These are phyloP conservation scores for Adela reaumurella DNA, from an alignment of 2,888 invertebrate genomes.

Conservation along the genomic window DNA sequence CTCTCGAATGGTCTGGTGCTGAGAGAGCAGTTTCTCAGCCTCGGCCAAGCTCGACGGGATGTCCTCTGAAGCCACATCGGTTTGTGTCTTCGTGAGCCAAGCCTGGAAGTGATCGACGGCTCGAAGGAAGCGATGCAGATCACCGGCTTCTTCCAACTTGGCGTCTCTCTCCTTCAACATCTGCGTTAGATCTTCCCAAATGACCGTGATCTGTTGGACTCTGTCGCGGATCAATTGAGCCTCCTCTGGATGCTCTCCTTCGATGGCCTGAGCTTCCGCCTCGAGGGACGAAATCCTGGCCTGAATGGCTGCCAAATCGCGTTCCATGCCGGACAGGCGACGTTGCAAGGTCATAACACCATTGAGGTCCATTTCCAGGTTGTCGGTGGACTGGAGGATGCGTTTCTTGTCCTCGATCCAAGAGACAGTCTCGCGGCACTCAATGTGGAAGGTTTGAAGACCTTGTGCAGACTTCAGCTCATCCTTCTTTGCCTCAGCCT, in stretches of 20 bases:
- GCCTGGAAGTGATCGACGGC: constrained; percentile 99
- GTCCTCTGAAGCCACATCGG: constrained; percentile 97
- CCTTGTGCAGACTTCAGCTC: constrained; percentile 95
- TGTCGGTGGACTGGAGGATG: constrained; percentile 96
- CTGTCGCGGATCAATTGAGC: constrained; percentile 87
- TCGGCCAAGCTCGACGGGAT: constrained; percentile 90
- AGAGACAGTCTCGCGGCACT: constrained; percentile 95
- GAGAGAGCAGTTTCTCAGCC: constrained; percentile 93
- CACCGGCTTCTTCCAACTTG: constrained; percentile 97
- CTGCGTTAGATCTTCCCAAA: constrained; percentile 96
- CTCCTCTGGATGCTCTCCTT: constrained; percentile 92
- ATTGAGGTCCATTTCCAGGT: constrained; percentile 96
- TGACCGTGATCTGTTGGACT: constrained; percentile 83
- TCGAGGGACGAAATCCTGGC: constrained; percentile 94
- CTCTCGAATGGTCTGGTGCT: constrained; percentile 97
- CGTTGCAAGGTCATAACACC: constrained; percentile 97
- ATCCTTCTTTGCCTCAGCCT: constrained; percentile 92
- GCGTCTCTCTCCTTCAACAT: constrained; percentile 98
- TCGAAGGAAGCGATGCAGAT: constrained; percentile 94
- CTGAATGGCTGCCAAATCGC: constrained; percentile 97
- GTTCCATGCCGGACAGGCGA: constrained; percentile 96
- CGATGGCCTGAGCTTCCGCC: constrained; percentile 88
- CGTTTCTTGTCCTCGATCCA: constrained; percentile 99
- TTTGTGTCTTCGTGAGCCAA: constrained; percentile 98
- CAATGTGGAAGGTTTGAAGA: constrained; percentile 98